These are phyloP conservation scores for Sebastes kiyomatsui DNA, from an alignment of 2,797 vertebrate species.

Conservation along the genomic window DNA sequence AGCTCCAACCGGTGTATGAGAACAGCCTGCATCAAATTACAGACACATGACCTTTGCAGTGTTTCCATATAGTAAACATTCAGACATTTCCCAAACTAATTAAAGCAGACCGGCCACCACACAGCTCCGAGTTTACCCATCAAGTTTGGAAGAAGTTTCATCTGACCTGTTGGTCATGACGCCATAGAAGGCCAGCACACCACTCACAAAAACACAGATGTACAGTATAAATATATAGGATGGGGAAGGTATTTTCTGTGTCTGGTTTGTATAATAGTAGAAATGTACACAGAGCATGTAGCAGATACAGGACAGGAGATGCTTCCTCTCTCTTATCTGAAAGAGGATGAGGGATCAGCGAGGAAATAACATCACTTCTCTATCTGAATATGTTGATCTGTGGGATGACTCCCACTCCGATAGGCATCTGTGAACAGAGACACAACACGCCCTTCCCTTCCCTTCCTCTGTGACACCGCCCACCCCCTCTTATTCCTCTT, in stretches of 20 bases:
- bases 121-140: neutral
- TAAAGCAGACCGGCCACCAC: neutral
- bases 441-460: constrained; percentile 68
- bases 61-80: no score
- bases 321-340: constrained; percentile 69
- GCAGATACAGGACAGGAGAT: constrained; percentile 7
- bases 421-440: constrained; percentile 72
- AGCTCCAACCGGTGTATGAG: no score
- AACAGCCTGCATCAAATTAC: no score
- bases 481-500: neutral
- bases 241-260: neutral
- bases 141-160: neutral
- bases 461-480: constrained; percentile 28
- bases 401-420: constrained; percentile 64
- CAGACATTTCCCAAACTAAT: neutral
- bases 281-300: neutral
- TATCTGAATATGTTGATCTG: constrained; percentile 66
- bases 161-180: neutral
- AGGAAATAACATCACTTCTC: constrained; percentile 71
- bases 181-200: neutral
- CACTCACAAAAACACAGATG: neutral
- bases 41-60: no score
- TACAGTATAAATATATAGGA: neutral
- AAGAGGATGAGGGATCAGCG: constrained; percentile 53
- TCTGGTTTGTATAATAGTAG: neutral